Evolutionary conservation across 2,888 invertebrate genomes (phyloP), one percentile per base, ranked within the genome.

Genomic region (Saturnia pavonia): DNA sequence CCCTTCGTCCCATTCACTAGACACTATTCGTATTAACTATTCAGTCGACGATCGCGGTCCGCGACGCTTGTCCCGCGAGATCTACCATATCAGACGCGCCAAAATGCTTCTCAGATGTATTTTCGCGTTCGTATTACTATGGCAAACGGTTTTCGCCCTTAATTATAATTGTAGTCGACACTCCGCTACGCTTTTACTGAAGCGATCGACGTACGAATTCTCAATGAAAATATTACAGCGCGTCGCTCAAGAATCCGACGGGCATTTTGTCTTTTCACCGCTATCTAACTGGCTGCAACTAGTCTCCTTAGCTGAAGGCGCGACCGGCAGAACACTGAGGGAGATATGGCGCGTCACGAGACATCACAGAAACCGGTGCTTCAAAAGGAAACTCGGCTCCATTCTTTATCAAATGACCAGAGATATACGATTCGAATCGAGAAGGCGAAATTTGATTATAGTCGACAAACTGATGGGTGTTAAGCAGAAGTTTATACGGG

Each of bases 191-290:
- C 73, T 77, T 0, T 78, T 84, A 0, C 75, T 86, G 22, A 88
- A 85, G 72, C 73, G 79, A 48, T 86, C 89, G 0, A 83, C 84
- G 0, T 90, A 89, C 72, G 83, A 88, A 1, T 92, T 91, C 69
- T 88, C 92, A 9, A 74, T 85, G 11, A 77, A 76, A 43, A 77
- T 91, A 54, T 72, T 91, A n/a, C 86, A 88, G 48, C 82, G 87
- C 70, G 87, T 90, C 0, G 74, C 84, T 0, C 78, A 85, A 51
- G 83, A 86, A 12, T 86, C 82, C 0, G 78, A 82, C 4, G 81
- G 80, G 0, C 91, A 92, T 75, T 92, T 91, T 69, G 87, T 89
- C 0, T 91, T 83, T 71, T 90, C 92, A 0, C 92, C 92, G 0
- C 70, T 91, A 1, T 84, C 88, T 0, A 85, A 88, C 3, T 92